Conservation (phyloP, 2,113 vertebrate species). For the Mesocricetus auratus region DNA sequence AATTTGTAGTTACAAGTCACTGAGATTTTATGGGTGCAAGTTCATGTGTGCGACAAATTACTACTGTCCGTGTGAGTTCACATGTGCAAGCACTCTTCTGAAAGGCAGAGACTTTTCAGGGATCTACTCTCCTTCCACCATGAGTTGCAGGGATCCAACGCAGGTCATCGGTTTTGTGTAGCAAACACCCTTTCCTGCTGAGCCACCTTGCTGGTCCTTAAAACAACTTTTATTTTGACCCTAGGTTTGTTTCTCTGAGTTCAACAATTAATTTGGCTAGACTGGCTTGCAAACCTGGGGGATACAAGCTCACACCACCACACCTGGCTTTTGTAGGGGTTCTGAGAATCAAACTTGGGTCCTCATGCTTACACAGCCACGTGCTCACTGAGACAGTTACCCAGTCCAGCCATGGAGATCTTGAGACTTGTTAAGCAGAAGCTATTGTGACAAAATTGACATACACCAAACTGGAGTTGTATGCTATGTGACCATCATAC, state of each 20-base stretch:
- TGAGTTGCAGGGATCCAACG: too few species aligned
- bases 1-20: neutral
- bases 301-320: neutral
- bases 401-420: neutral
- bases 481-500: neutral
- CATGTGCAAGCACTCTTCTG: neutral
- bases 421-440: neutral
- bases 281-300: neutral
- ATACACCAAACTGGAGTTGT: neutral
- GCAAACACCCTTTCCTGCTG: neutral
- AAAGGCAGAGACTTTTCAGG: neutral
- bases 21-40: neutral
- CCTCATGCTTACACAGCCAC: neutral
- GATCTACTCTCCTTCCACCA: too few species aligned
- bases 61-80: too few species aligned
- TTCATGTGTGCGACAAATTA: neutral
- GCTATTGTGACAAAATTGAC: neutral
- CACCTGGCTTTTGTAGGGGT: neutral
- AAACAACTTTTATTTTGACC: neutral
- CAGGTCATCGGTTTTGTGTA: neutral
- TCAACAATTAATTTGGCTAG: too few species aligned
- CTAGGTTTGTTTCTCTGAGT: neutral
- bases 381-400: neutral
- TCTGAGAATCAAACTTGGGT: neutral
- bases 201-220: neutral